Evolutionary conservation across 30 jellyfish, hydroid and myxozoan species (phyloP), one percentile per base, ranked within the genome.

Genomic region (Turritopsis dohrnii): DNA sequence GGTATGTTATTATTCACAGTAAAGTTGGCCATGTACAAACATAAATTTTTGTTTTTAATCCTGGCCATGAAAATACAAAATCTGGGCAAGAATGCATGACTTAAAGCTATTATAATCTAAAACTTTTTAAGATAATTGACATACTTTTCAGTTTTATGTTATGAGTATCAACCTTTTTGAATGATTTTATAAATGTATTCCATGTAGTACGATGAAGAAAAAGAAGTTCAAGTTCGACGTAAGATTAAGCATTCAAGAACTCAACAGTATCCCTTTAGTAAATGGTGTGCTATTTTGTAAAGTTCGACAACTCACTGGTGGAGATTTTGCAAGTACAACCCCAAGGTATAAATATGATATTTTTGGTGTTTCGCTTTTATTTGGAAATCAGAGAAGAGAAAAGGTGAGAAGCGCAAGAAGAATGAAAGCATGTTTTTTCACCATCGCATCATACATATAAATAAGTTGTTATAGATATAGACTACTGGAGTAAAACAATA

Each of bases 201-300:
- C 60, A 13, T 41, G 13, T 9, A 69, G 76, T 4, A 74, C 93
- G 76, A 93, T 93, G 98, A 93, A 88, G 96, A 93, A 93, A 74
- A 93, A 86, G 76, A 88, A 88, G 95, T 89, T 84, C 77, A 77
- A 81, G 71, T 93, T 93, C 79, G 96, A 89, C 52, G 96, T 93
- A 16, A 86, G 81, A 24, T 87, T 93, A 24, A 88, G 85, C 71
- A 88, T 93, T 26, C 93, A 93, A 86, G 98, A 93, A 71, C 84
- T 93, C 29, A 84, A 94, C 65, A 93, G 96, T 83, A 93, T 93
- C 27, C 96, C 98, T 24, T 85, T 84, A 52, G 66, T 92, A 29
- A 93, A 85, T 79, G 98, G 98, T 1, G 96, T 93, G 29, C 85
- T 93, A 24, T 93, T 88, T 74, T 93, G 96, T 87, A 93, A 93